A percentile compares a stretch with the other conserved stretches of the same genome.
These are phyloP conservation scores for Cyprinodon diabolis DNA, from an alignment of 2,797 vertebrate species.

Conservation along the genomic window DNA sequence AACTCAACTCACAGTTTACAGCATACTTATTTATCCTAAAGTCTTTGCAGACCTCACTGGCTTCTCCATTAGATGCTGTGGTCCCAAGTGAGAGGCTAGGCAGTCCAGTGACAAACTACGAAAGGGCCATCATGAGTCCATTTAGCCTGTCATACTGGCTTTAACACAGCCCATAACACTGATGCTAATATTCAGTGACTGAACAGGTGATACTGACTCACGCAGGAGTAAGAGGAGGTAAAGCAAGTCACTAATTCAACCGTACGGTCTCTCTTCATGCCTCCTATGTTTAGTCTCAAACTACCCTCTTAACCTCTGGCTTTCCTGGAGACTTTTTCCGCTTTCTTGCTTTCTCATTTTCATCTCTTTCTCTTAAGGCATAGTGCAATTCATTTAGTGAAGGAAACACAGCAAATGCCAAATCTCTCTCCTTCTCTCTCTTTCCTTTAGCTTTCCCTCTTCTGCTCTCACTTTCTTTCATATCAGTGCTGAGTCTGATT, in stretches of 20 bases:
- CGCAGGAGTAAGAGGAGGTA: slow-evolving; percentile 48
- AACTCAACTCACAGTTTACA: slow-evolving; percentile 76
- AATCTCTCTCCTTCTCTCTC: slow-evolving; percentile 45
- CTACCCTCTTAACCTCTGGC: slow-evolving; percentile 57
- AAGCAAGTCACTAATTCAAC: slow-evolving; percentile 58
- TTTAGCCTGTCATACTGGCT: slow-evolving; percentile 74
- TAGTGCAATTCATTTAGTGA: slow-evolving; percentile 65
- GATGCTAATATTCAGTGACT: slow-evolving; percentile 72
- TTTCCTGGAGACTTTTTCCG: slow-evolving; percentile 47
- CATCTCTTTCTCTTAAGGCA: slow-evolving; percentile 57
- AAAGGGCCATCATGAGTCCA: slow-evolving; percentile 74
- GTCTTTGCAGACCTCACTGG: slow-evolving; percentile 65
- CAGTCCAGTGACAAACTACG: slow-evolving; percentile 66
- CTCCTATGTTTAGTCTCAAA: slow-evolving; percentile 58
- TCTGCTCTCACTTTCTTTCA: slow-evolving; percentile 57
- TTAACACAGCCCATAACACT: slow-evolving; percentile 68
- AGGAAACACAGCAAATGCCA: slow-evolving; percentile 61
- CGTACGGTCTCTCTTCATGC: slow-evolving; percentile 24
- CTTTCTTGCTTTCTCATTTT: slow-evolving; percentile 57
- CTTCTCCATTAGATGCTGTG: slow-evolving; percentile 75
- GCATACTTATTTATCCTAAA: slow-evolving; percentile 74
- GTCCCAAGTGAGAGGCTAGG: slow-evolving; percentile 70
- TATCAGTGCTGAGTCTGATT: slow-evolving; percentile 64
- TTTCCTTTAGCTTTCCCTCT: slow-evolving; percentile 46
- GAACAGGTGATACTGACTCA: slow-evolving; percentile 67